Conservation (phyloP, 2,888 invertebrate species). For the Lissonota sp. region DNA sequence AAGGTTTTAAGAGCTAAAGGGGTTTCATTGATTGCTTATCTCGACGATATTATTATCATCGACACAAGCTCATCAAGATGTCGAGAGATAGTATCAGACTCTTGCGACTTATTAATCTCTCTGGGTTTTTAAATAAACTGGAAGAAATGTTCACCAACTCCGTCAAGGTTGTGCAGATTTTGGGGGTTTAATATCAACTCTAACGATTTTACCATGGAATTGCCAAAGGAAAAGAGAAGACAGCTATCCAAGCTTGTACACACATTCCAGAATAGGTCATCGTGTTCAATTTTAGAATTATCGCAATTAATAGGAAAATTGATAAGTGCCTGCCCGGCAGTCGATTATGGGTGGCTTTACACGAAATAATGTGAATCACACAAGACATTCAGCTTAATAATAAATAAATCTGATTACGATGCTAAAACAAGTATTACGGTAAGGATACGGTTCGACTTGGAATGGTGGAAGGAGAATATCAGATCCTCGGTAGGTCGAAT, state of each 20-base stretch:
- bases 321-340: slow-evolving; percentile 67
- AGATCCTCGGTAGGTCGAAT: neutral
- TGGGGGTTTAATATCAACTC: slow-evolving; percentile 37
- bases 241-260: neutral
- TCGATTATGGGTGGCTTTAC: slow-evolving; percentile 68
- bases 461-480: slow-evolving; percentile 9
- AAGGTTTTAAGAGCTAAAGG: neutral
- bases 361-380: slow-evolving; percentile 62
- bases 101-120: too few species aligned
- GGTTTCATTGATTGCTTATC: neutral
- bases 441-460: neutral
- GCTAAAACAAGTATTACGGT: slow-evolving; percentile 23
- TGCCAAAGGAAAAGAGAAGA: slow-evolving; percentile 17
- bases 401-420: slow-evolving; percentile 41
- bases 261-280: neutral
- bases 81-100: neutral
- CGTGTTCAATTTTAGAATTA: slow-evolving; percentile 42
- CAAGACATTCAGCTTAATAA: slow-evolving; percentile 55
- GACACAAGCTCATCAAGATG: slow-evolving; percentile 10
- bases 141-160: neutral
- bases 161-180: slow-evolving; percentile 5
- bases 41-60: too few species aligned
- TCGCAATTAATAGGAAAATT: slow-evolving; percentile 54
- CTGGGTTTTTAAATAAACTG: slow-evolving; percentile 27
- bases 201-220: too few species aligned